Conservation (phyloP, 1,140 invertebrate species). For the Batillaria attramentaria region DNA sequence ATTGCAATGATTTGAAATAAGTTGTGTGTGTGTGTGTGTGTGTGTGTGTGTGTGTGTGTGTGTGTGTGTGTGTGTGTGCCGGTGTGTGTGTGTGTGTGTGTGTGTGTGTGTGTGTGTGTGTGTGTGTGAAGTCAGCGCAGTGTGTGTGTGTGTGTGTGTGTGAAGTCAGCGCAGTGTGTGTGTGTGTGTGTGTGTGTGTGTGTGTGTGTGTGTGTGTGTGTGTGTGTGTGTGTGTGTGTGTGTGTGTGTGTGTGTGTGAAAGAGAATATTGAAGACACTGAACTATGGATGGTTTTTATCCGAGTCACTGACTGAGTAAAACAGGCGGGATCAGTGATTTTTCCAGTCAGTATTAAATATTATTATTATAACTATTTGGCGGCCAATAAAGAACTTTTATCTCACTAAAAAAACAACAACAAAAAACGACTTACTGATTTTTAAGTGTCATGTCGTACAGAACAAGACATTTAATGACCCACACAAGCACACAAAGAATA, state of each 20-base stretch:
- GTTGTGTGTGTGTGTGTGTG: neutral
- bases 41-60: neutral
- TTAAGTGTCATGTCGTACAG: too few relatives aligned
- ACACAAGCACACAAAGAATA: too few relatives aligned
- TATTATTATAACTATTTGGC: too few relatives aligned
- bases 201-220: conserved; percentile 19
- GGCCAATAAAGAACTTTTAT: too few relatives aligned
- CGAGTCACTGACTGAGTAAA: too few relatives aligned
- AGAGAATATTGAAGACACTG: neutral
- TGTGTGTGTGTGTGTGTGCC: neutral
- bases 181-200: conserved; percentile 20
- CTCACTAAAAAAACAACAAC: too few relatives aligned
- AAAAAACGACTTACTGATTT: too few relatives aligned
- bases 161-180: neutral
- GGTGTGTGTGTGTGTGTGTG: conserved; percentile 10
- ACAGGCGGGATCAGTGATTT: too few relatives aligned
- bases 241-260: conserved; percentile 17
- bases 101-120: conserved; percentile 4
- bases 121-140: neutral
- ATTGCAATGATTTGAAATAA: neutral
- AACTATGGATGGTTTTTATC: too few relatives aligned
- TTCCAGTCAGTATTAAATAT: too few relatives aligned
- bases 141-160: neutral
- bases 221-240: neutral
- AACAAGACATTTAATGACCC: too few relatives aligned